These are phyloP conservation scores for honey bee (Apis mellifera) DNA, from an alignment of 1,140 invertebrate species.

Conservation along the genomic window DNA sequence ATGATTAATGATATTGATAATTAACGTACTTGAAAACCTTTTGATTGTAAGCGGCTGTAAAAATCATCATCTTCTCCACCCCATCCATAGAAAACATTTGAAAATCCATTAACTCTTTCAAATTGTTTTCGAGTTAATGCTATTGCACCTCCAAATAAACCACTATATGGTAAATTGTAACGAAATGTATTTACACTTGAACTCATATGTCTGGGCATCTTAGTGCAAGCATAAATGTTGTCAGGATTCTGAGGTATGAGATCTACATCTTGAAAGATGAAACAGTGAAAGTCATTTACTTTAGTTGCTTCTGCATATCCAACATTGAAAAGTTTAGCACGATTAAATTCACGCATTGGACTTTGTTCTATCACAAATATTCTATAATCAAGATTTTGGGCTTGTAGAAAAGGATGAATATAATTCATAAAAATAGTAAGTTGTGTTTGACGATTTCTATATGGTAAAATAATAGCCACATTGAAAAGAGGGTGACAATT, in stretches of 20 bases:
- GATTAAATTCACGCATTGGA: conserved; percentile 90
- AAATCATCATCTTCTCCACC: conserved; percentile 96
- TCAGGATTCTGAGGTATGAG: conserved; percentile 93
- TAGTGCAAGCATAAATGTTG: conserved; percentile 96
- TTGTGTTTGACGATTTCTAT: conserved; percentile 91
- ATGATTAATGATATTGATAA: neutral
- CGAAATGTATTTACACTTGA: conserved; percentile 94
- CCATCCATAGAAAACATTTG: conserved; percentile 94
- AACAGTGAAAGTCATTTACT: conserved; percentile 90
- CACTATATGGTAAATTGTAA: conserved; percentile 89
- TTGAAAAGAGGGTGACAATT: conserved; percentile 88
- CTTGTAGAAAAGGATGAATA: conserved; percentile 94
- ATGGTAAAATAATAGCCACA: conserved; percentile 94
- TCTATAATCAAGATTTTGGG: conserved; percentile 92
- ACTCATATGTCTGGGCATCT: conserved; percentile 94
- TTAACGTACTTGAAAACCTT: conserved; percentile 71
- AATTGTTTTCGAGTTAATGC: conserved; percentile 88
- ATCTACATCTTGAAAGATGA: conserved; percentile 98
- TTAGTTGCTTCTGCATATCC: conserved; percentile 90
- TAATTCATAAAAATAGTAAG: conserved; percentile 91
- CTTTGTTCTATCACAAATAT: conserved; percentile 96
- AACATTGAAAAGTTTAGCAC: conserved; percentile 96
- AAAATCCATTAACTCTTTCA: conserved; percentile 93
- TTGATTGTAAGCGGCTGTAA: conserved; percentile 81
- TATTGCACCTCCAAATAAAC: conserved; percentile 89